These are phyloP conservation scores for Parazoanthus swiftii DNA, from an alignment of 92 coral and sea anemone genomes.

Conservation along the genomic window DNA sequence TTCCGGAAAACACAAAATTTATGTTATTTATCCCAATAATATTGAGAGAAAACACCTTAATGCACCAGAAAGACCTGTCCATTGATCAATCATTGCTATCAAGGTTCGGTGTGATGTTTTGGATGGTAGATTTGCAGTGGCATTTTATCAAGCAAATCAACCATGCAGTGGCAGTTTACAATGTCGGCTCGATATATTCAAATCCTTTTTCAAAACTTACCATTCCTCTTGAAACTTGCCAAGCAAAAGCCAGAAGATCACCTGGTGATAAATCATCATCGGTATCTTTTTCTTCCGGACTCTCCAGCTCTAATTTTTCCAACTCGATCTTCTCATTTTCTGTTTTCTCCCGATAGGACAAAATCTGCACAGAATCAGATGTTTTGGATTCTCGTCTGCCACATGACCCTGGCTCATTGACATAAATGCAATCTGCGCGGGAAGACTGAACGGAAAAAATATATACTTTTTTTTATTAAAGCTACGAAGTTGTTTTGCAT, in stretches of 20 bases:
- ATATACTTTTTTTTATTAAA: too few relatives aligned
- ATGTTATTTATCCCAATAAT: too few relatives aligned
- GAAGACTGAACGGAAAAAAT: background rate
- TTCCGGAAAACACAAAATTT: too few relatives aligned
- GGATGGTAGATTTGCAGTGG: too few relatives aligned
- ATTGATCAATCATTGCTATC: too few relatives aligned
- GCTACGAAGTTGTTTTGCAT: background rate
- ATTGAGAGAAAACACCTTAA: too few relatives aligned
- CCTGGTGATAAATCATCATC: slow-evolving; percentile 29
- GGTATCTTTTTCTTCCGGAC: background rate
- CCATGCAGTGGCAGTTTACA: background rate
- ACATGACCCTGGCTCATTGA: slow-evolving; percentile 29
- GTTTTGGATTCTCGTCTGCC: slow-evolving; percentile 1
- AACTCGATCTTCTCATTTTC: slow-evolving; percentile 2
- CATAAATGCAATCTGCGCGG: slow-evolving; percentile 26
- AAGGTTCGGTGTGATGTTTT: too few relatives aligned
- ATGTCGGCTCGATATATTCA: background rate
- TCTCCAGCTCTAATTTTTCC: slow-evolving; percentile 1
- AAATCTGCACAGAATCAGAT: slow-evolving; percentile 7
- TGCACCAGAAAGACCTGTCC: too few relatives aligned
- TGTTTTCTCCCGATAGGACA: slow-evolving; percentile 28
- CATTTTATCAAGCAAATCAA: too few relatives aligned
- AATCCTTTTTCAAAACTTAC: background rate
- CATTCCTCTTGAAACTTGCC: slow-evolving; percentile 45
- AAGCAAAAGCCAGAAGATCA: slow-evolving; percentile 39